Evolutionary conservation across 2,888 invertebrate species (phyloP).

Genomic region (Nineta flava): DNA sequence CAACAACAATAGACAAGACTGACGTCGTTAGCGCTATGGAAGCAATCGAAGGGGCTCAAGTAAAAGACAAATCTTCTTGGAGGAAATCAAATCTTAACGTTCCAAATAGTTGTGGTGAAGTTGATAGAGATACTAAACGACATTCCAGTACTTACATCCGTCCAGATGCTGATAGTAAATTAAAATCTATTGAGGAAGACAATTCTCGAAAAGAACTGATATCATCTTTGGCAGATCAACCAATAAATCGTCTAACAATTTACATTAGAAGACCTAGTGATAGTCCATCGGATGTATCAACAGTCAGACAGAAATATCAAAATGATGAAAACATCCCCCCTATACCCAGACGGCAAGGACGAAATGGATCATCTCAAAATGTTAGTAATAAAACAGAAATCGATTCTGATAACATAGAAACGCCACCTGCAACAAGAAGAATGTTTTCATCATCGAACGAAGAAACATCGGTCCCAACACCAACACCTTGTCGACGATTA

Average conservation of each 20-base stretch:
- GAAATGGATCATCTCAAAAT: not conserved
- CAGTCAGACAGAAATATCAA: not conserved
- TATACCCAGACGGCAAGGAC: constrained; percentile 14
- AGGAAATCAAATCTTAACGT: constrained; percentile 53
- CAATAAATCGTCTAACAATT: constrained; percentile 39
- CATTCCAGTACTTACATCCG: constrained; percentile 25
- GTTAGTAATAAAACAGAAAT: constrained; percentile 59
- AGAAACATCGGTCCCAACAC: constrained; percentile 29
- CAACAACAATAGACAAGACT: constrained; percentile 58
- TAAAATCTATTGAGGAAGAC: constrained; percentile 47
- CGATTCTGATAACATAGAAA: constrained; percentile 82
- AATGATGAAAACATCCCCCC: not conserved
- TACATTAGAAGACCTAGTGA: constrained; percentile 36
- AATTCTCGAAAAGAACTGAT: constrained; percentile 31
- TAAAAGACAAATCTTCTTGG: constrained; percentile 63
- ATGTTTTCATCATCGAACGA: constrained; percentile 47
- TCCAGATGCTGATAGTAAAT: constrained; percentile 12
- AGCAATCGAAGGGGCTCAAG: constrained; percentile 68
- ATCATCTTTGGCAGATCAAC: constrained; percentile 32
- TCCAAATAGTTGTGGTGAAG: constrained; percentile 45
- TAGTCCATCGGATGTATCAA: not conserved
- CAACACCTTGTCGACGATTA: constrained; percentile 39
- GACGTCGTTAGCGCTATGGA: constrained; percentile 76
- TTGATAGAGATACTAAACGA: constrained; percentile 41
- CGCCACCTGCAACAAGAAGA: constrained; percentile 66